A percentile compares a stretch with the other conserved stretches of the same genome.
Evolutionary conservation across 2,797 vertebrate species (phyloP).

Genomic region (Paratrypauchen microcephalus): DNA sequence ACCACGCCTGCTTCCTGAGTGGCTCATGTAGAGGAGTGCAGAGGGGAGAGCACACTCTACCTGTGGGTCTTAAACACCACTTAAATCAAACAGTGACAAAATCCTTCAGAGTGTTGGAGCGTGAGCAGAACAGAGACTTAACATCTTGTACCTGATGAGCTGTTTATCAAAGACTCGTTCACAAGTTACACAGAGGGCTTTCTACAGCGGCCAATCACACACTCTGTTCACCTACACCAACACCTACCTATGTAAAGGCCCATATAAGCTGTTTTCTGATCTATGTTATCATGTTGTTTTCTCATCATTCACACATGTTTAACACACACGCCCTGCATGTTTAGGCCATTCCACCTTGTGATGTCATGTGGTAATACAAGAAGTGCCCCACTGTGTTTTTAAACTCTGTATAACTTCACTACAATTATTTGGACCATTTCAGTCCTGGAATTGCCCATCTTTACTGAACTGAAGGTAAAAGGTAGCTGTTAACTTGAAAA

Average conservation of each 20-base stretch:
- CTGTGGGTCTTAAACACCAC: constrained; percentile 12
- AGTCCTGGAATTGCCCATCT: too few species aligned
- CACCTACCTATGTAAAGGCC: neutral
- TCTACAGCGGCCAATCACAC: neutral
- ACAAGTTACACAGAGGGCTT: neutral
- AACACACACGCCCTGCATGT: too few species aligned
- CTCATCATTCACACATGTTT: too few species aligned
- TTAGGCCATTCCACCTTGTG: too few species aligned
- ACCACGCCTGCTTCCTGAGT: constrained; percentile 57
- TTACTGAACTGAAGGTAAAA: too few species aligned
- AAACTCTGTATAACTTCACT: too few species aligned
- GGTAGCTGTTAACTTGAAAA: too few species aligned
- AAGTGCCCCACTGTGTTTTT: too few species aligned
- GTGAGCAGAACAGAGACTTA: constrained; percentile 31
- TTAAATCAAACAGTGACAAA: constrained; percentile 25
- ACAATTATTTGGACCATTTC: too few species aligned
- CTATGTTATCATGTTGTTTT: too few species aligned
- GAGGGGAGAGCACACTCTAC: neutral
- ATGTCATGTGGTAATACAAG: too few species aligned
- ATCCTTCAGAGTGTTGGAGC: constrained; percentile 25
- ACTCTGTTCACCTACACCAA: neutral
- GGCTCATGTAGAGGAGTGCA: constrained; percentile 30
- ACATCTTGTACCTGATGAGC: constrained; percentile 47
- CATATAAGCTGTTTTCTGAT: too few species aligned
- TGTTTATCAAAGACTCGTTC: constrained; percentile 50